A percentile compares a stretch with the other conserved stretches of the same genome.
phyloP scores from a whole-genome alignment of 1,140 invertebrate species.

The Agrypnia vestita region DNA sequence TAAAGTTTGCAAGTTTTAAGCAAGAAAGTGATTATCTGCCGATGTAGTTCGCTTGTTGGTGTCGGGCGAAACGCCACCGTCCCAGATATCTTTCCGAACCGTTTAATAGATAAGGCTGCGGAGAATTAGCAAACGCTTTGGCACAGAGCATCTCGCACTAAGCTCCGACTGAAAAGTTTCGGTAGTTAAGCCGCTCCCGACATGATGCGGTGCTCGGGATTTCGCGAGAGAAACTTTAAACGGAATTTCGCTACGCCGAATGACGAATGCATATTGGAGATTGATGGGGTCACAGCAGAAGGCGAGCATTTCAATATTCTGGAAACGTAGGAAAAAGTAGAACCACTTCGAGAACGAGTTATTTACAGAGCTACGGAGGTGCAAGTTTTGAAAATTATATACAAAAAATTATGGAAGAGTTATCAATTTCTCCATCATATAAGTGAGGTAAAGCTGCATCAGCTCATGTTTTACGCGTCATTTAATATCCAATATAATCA shows the following conservation, averaged over 20 bases:
- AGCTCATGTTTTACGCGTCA: no score
- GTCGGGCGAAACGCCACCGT: slow-evolving; percentile 25
- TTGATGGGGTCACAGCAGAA: slow-evolving; percentile 44
- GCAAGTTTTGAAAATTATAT: no score
- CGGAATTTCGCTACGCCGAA: slow-evolving; percentile 29
- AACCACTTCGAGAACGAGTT: no score
- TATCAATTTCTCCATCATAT: no score
- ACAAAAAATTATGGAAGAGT: no score
- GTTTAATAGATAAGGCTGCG: slow-evolving; percentile 61
- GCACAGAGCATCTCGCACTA: slow-evolving; percentile 54
- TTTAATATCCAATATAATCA: no score
- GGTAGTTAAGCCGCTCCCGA: slow-evolving; percentile 55
- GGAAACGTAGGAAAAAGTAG: no score
- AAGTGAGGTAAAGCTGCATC: no score
- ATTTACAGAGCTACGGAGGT: no score
- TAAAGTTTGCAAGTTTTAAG: slow-evolving; percentile 58
- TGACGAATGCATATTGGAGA: slow-evolving; percentile 53
- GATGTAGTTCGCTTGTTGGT: slow-evolving; percentile 53
- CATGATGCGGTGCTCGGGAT: slow-evolving; percentile 53
- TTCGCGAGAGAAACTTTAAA: slow-evolving; percentile 42
- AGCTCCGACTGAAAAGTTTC: slow-evolving; percentile 58
- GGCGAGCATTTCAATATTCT: no score
- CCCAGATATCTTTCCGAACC: slow-evolving; percentile 60
- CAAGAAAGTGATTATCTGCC: slow-evolving; percentile 60
- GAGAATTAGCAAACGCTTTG: slow-evolving; percentile 60